Evolutionary conservation across 2,888 invertebrate species (phyloP).

Genomic region (Cheilosia pagana): DNA sequence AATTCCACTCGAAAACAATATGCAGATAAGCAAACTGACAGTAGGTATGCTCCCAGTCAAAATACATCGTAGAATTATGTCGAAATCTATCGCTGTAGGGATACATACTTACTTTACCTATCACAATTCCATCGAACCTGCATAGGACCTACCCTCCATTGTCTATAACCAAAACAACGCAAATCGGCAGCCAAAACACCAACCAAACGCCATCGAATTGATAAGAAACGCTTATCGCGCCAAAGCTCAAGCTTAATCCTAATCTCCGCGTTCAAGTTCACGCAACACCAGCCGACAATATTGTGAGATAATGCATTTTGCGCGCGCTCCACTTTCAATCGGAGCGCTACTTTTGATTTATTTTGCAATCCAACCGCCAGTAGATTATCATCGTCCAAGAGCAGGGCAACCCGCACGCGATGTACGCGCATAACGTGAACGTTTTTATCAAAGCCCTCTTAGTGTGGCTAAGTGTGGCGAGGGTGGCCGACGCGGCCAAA

Average conservation of each 20-base stretch:
- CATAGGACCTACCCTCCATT: too few relatives aligned
- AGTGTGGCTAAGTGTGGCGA: background rate
- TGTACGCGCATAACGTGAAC: constrained; percentile 37
- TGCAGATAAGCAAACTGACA: too few relatives aligned
- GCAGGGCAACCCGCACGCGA: constrained; percentile 37
- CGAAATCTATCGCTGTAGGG: too few relatives aligned
- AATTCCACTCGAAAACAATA: too few relatives aligned
- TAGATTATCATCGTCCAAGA: constrained; percentile 28
- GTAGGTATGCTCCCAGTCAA: too few relatives aligned
- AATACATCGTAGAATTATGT: too few relatives aligned
- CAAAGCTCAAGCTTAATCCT: constrained; percentile 37
- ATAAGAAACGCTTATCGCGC: constrained; percentile 28
- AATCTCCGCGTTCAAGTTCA: constrained; percentile 69
- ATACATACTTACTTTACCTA: too few relatives aligned
- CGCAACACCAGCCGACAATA: constrained; percentile 17
- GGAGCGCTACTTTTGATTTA: constrained; percentile 28
- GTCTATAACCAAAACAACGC: too few relatives aligned
- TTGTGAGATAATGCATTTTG: constrained; percentile 60
- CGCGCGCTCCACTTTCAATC: constrained; percentile 56
- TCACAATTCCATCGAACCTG: too few relatives aligned
- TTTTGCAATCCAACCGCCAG: constrained; percentile 62
- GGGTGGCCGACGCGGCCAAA: background rate
- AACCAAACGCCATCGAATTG: background rate
- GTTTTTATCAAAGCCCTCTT: constrained; percentile 5
- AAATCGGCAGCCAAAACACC: background rate